Base-by-base conservation (phyloP, 1,140 invertebrate species). In the Pomacea maculata region DNA sequence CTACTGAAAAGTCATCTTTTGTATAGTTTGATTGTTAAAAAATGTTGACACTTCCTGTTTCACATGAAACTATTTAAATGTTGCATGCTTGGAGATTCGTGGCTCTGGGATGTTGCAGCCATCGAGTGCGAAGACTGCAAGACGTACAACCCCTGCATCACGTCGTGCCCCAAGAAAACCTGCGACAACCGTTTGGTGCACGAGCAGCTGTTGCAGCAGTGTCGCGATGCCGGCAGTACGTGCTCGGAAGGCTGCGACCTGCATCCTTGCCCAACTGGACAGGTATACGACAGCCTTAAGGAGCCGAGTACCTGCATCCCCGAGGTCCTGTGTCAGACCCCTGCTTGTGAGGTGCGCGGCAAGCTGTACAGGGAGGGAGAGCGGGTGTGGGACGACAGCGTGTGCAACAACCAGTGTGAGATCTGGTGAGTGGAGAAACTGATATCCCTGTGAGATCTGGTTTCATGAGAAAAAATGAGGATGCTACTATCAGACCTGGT, bases 71-170 rank as follows among this genome's bases (percentile, higher is more conserved):
- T 45, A 45, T 45, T 45, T 45, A 2, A 45, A 45, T 45, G 34
- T 1, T 45, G 0, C 3, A 4, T 45, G 34, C 1, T 45, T 45
- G 0, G 34, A 45, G 34, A 45, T 45, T 2, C 34, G 34, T 45
- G 34, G 0, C 34, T 45, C 34, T 45, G 34, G 0, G 34, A 70
- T 83, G 76, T 72, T 72, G 76, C 89, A 96, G 95, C 96, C 1
- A 95, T 97, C 89, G 96, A 97, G 90, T 97, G 96, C 88, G 57
- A 61, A 1, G 94, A 95, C 83, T 96, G 95, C 85, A 93, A 95
- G 4, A 93, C 93, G 14, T 97, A 97, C 90, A 95, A 94, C 75
- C 93, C 96, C 6, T 97, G 96, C 86, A 93, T 97, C 11, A 94
- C 95, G 0, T 93, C 95, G 1, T 97, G 96, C 88, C 95, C 96